Evolutionary conservation across 2,888 invertebrate genomes (phyloP).

Genomic region (Pyrrhosoma nymphula): DNA sequence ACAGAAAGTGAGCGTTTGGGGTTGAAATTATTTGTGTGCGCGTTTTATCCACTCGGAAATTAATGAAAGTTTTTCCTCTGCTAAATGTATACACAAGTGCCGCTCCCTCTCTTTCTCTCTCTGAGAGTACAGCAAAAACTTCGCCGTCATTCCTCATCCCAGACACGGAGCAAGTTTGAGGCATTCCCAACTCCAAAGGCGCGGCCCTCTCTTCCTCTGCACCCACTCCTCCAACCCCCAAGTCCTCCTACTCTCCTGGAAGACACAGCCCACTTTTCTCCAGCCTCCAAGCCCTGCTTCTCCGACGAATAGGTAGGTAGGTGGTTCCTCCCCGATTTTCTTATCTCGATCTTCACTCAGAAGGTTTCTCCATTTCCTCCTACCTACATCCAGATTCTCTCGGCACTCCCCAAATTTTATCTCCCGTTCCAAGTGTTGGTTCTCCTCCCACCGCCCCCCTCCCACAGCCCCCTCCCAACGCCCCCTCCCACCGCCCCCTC

Average conservation of each 20-base stretch:
- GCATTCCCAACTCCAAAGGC: not conserved
- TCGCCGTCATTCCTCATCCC: conserved; percentile 39
- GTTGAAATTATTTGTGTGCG: not conserved
- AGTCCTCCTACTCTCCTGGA: too few relatives aligned
- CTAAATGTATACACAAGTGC: not conserved
- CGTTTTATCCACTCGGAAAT: not conserved
- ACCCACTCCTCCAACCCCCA: not conserved
- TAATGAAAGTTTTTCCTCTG: conserved; percentile 6
- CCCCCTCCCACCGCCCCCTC: not conserved
- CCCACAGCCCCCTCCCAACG: not conserved
- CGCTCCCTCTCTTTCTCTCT: not conserved
- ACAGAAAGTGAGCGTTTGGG: not conserved
- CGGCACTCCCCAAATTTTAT: not conserved
- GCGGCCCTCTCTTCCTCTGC: not conserved
- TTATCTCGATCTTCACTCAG: conserved; percentile 45
- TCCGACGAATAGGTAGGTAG: not conserved
- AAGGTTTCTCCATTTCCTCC: conserved; percentile 38
- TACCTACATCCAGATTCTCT: not conserved
- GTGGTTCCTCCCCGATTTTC: not conserved
- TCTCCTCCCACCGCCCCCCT: not conserved
- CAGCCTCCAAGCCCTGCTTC: not conserved
- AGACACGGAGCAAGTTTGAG: conserved; percentile 3
- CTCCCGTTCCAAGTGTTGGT: not conserved
- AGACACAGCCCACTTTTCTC: not conserved
- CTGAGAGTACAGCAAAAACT: not conserved